Evolutionary conservation across 2,888 invertebrate genomes (phyloP).

Genomic region (Falcaria lacertinaria): DNA sequence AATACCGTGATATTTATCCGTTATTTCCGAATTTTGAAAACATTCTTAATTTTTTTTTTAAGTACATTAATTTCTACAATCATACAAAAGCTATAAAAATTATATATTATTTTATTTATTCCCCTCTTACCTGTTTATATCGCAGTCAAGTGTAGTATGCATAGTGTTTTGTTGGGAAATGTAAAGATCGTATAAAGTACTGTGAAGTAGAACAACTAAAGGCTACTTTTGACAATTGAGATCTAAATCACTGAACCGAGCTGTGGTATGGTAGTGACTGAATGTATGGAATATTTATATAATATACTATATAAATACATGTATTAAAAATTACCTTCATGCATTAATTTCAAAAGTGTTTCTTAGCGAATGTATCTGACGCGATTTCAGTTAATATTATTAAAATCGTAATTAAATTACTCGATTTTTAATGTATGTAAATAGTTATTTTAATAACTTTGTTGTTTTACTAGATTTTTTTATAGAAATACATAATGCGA

Average conservation of each 20-base stretch:
- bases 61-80: neutral
- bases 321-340: no score
- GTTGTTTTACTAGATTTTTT: no score
- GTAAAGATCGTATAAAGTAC: neutral
- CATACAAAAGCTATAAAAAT: neutral
- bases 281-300: neutral
- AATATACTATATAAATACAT: no score
- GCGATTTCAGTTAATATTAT: no score
- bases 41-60: neutral
- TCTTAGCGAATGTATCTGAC: no score
- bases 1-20: neutral
- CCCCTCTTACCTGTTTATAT: neutral
- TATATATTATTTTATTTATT: neutral
- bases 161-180: neutral
- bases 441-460: no score
- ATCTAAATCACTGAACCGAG: neutral
- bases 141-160: neutral
- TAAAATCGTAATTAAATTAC: no score
- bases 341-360: no score
- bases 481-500: no score
- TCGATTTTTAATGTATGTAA: no score
- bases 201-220: neutral
- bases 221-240: neutral
- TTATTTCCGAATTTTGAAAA: neutral
- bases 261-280: neutral